These are phyloP conservation scores for Phrynosoma platyrhinos DNA, from an alignment of 2,113 vertebrate genomes.

Conservation along the genomic window DNA sequence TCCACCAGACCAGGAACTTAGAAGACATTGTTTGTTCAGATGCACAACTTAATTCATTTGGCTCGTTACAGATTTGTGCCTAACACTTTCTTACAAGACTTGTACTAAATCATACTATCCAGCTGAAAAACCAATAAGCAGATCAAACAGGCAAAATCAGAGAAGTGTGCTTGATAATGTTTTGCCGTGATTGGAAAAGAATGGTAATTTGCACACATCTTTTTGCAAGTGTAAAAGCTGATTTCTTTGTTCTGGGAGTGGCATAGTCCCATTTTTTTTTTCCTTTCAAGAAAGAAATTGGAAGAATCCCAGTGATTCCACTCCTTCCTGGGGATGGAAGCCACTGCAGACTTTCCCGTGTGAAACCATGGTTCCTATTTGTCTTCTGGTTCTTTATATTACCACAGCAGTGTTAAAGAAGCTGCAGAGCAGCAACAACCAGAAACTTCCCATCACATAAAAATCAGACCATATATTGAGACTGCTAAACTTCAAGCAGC, in stretches of 20 bases:
- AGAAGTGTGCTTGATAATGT: slow-evolving; percentile 62
- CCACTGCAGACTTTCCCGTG: neutral
- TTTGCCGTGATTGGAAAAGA: slow-evolving; percentile 73
- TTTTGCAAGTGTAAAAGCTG: neutral
- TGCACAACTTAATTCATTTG: slow-evolving; percentile 42
- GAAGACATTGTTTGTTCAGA: slow-evolving; percentile 42
- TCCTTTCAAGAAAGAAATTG: neutral
- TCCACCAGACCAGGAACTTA: slow-evolving; percentile 14
- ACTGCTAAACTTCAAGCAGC: neutral
- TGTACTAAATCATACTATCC: slow-evolving; percentile 54
- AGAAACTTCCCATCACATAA: neutral
- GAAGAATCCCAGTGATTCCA: neutral
- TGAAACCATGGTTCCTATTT: neutral
- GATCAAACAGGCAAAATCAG: slow-evolving; percentile 71
- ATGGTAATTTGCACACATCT: slow-evolving; percentile 56
- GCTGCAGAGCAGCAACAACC: neutral
- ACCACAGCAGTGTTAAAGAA: neutral
- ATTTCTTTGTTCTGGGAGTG: neutral
- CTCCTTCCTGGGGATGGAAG: neutral
- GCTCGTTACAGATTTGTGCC: slow-evolving; percentile 62
- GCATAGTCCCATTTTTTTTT: neutral
- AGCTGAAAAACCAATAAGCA: slow-evolving; percentile 55
- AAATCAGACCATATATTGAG: neutral
- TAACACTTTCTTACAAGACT: slow-evolving; percentile 63
- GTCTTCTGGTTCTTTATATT: neutral